phyloP scores from a whole-genome alignment of 1,140 invertebrate species.

The Aphidius ervi region DNA sequence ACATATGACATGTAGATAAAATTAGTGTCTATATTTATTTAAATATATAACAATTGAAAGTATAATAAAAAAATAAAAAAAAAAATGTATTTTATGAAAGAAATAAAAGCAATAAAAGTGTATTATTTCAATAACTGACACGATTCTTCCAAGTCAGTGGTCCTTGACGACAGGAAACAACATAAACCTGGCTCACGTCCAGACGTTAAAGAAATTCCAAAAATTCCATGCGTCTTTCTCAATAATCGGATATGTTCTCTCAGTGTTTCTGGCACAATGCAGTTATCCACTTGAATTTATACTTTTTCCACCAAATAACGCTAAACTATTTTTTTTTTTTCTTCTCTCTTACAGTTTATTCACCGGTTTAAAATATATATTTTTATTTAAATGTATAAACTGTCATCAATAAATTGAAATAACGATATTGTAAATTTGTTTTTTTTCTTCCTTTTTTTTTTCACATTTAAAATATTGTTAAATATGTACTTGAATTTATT shows the following conservation, averaged over 20 bases:
- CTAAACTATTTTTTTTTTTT: conserved; percentile 7
- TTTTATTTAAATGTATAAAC: neutral
- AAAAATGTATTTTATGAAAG: conserved; percentile 3
- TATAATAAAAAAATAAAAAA: neutral
- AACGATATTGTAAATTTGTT: no score
- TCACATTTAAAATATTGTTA: no score
- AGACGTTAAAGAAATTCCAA: conserved; percentile 45
- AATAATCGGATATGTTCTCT: conserved; percentile 51
- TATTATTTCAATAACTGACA: conserved; percentile 50
- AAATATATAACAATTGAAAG: neutral
- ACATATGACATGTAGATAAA: no score
- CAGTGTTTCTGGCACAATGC: conserved; percentile 47
- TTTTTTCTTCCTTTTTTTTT: no score
- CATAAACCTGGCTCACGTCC: conserved; percentile 43
- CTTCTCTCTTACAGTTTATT: conserved; percentile 11
- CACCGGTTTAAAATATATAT: neutral
- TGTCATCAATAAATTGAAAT: no score
- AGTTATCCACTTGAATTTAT: conserved; percentile 49
- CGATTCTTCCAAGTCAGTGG: conserved; percentile 46
- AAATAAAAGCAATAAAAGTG: conserved; percentile 42
- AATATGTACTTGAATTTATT: no score
- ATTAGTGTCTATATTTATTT: no score
- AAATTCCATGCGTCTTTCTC: conserved; percentile 39
- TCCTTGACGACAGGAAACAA: conserved; percentile 48
- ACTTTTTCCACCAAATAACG: conserved; percentile 21